Base-by-base conservation (phyloP, 2,113 vertebrate genomes). In the Ammodramus savannarum region DNA sequence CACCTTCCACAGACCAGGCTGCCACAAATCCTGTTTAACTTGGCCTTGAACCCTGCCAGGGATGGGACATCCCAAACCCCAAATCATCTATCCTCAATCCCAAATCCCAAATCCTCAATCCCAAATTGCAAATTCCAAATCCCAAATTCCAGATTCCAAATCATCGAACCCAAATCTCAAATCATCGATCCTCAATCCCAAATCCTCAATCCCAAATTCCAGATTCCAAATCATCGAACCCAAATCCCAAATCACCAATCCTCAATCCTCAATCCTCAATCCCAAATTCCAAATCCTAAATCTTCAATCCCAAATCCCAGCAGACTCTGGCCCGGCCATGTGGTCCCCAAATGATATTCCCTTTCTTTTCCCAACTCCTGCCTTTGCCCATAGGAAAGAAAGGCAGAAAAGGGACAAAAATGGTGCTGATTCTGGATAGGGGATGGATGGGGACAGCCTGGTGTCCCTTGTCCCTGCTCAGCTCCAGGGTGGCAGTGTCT, bases 301-400 rank as follows among this genome's bases (percentile, higher is more conserved):
- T 78, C 27, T 43, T 9, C 25, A 55, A 11, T 57, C 67, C 44
- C 32, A 55, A 23, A 85, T 26, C 46, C 57, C 57, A n/a, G 7
- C 0, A 3, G 29, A 19, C 13, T 77, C 77, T 1, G 1, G 7
- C 16, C 19, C 6, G 1, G 25, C 6, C 51, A 38, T 0, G 0
- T 8, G 7, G 5, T 54, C 27, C 44, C 22, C 39, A 48, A 0
- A 2, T 16, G 59, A 46, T 16, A 21, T 21, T 58, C 36, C 44
- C 19, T 32, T 32, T 31, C 17, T 81, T 19, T 39, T 31, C 17
- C 58, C 72, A 66, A 16, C 31, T 89, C 58, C 80, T 52, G 72
- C 58, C 21, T 80, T 73, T 36, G 4, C 27, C 38, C 1, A 0
- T 0, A 23, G 13, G 15, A 21, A 41, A 63, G 9, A 34, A 71